These are phyloP conservation scores for Taphrorychus bicolor DNA, from an alignment of 2,888 invertebrate species.

Conservation along the genomic window DNA sequence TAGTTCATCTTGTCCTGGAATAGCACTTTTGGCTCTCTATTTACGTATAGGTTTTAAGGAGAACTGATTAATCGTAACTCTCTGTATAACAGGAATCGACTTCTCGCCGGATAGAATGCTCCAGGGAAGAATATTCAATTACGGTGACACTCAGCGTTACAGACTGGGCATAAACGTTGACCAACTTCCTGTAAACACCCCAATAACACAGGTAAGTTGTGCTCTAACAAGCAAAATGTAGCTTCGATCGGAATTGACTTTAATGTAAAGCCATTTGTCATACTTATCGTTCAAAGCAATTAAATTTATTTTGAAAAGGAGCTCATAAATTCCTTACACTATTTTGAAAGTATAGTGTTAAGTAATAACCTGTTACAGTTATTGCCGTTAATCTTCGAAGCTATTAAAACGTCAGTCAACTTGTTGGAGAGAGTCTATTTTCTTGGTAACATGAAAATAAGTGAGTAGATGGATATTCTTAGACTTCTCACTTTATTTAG, in stretches of 20 bases:
- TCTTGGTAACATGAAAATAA: not conserved
- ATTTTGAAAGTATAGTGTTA: not conserved
- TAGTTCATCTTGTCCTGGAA: not conserved
- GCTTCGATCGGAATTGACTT: not conserved
- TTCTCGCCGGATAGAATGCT: slow-evolving; percentile 94
- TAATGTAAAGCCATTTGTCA: not conserved
- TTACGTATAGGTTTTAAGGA: no score
- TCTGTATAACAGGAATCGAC: slow-evolving; percentile 82
- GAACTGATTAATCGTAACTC: no score
- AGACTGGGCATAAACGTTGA: slow-evolving; percentile 89
- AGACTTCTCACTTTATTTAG: no score
- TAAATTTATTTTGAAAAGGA: not conserved
- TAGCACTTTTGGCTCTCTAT: no score
- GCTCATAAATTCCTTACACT: not conserved
- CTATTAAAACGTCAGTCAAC: slow-evolving; percentile 14
- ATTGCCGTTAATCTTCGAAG: slow-evolving; percentile 5
- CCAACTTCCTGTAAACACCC: slow-evolving; percentile 87
- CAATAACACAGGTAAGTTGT: slow-evolving; percentile 26
- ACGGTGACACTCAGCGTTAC: slow-evolving; percentile 91
- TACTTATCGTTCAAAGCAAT: not conserved
- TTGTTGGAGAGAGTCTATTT: not conserved
- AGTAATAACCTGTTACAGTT: not conserved
- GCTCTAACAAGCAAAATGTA: not conserved
- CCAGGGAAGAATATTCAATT: slow-evolving; percentile 85
- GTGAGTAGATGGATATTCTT: no score